Evolutionary conservation across 2,888 invertebrate genomes (phyloP), one percentile per base, ranked within the genome.

Genomic region (Calameuta filiformis): DNA sequence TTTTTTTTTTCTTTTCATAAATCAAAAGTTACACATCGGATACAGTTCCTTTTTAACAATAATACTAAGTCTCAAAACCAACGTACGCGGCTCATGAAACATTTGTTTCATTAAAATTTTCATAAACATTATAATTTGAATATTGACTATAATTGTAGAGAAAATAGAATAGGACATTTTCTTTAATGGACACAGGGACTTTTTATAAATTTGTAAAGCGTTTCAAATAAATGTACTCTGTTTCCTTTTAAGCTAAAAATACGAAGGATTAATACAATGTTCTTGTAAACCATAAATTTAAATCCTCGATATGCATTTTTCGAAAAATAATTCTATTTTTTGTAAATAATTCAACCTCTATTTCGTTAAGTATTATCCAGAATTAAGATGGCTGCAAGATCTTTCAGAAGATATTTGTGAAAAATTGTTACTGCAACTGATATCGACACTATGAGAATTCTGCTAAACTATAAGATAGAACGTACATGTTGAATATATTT

Each of bases 21-120:
- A 78, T 77, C 68, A 79, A 81, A 82, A 80, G 78, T 79, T 73
- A 78, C 80, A 76, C 76, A 78, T 82, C 80, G 82, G 83, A 81
- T 81, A 83, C 81, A 75, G 78, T 79, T 79, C 81, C 73, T 71
- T 31, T 56, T 56, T 56, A 56, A 23, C 56, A 23, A 23, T 56
- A 56, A 23, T 56, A 56, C 56, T 56, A 56, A 56, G 56, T 23
- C 56, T 56, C 6, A 23, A 56, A 56, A 23, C 6, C 40, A 56
- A 56, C 23, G 23, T 56, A 56, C 56, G 2, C 15, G 9, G 56
- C 56, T 56, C 9, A 56, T 56, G 56, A 56, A 56, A 56, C 23
- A 23, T 23, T 56, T 56, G 56, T 56, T 56, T 23, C 56, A 56
- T 56, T 56, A 56, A 56, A 56, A 56, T 56, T 56, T 56, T 56